Conservation (phyloP, 2,797 vertebrate species). For the Semotilus atromaculatus region DNA sequence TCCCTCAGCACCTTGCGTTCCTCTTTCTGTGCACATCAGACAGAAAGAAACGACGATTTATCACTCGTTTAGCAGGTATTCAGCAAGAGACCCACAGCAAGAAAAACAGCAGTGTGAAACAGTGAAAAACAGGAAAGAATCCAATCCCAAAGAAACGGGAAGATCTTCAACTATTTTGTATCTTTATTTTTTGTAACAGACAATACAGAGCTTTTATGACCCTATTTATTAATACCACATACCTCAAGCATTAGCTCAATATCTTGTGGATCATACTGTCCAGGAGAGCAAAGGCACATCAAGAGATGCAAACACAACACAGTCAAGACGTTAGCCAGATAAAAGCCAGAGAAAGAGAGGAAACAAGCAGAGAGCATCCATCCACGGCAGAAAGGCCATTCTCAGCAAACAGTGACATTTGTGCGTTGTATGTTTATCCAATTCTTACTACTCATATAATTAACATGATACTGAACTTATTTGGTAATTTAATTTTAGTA, state of each 20-base stretch:
- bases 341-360: constrained; percentile 53
- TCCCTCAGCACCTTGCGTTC: constrained; percentile 89
- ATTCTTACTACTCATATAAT: neutral
- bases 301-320: constrained; percentile 76
- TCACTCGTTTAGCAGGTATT: neutral
- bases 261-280: constrained; percentile 84
- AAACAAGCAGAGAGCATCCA: constrained; percentile 45
- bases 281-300: constrained; percentile 75
- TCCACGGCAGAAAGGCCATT: constrained; percentile 52
- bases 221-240: constrained; percentile 61
- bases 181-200: neutral
- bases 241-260: constrained; percentile 86
- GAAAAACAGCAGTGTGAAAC: constrained; percentile 16
- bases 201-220: neutral
- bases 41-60: constrained; percentile 15
- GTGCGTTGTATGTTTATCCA: neutral
- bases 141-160: constrained; percentile 8
- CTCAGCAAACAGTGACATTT: constrained; percentile 56
- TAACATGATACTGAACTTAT: neutral
- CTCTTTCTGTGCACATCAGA: constrained; percentile 82
- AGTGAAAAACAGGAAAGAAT: neutral
- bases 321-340: constrained; percentile 69
- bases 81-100: constrained; percentile 34
- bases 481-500: neutral
- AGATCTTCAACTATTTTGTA: neutral